These are phyloP conservation scores for Dendrocincla tyrannina DNA, from an alignment of 2,797 vertebrate species.

Conservation along the genomic window DNA sequence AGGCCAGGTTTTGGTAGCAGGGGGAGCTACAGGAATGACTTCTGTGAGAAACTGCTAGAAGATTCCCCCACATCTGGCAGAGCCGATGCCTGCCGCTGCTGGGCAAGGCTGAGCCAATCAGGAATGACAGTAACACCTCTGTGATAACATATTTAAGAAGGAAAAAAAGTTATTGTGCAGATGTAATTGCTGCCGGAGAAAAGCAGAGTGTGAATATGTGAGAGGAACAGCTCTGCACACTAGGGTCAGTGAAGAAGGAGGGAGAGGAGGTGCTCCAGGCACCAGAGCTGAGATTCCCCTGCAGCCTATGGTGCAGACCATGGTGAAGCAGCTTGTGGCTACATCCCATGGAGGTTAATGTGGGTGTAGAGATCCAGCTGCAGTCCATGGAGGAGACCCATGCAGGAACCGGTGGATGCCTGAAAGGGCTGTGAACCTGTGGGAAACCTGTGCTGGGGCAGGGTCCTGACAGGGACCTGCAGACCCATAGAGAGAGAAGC, in stretches of 20 bases:
- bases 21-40: not conserved
- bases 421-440: not conserved
- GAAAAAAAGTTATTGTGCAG: not conserved
- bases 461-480: not conserved
- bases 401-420: not conserved
- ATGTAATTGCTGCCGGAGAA: not conserved
- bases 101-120: not conserved
- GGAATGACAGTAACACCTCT: not conserved
- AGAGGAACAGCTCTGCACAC: not conserved
- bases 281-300: not conserved
- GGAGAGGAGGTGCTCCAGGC: not conserved
- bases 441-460: not conserved
- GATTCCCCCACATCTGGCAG: not conserved
- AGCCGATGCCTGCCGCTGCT: not conserved
- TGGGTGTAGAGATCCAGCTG: not conserved
- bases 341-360: not conserved
- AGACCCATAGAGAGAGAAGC: not conserved
- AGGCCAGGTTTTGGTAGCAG: not conserved
- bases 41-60: not conserved
- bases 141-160: not conserved
- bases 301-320: accelerated
- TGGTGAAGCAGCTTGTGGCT: not conserved
- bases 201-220: not conserved
- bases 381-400: not conserved
- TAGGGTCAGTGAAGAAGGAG: not conserved